These are phyloP conservation scores for Epinotia bilunana DNA, from an alignment of 2,888 invertebrate species.

Conservation along the genomic window DNA sequence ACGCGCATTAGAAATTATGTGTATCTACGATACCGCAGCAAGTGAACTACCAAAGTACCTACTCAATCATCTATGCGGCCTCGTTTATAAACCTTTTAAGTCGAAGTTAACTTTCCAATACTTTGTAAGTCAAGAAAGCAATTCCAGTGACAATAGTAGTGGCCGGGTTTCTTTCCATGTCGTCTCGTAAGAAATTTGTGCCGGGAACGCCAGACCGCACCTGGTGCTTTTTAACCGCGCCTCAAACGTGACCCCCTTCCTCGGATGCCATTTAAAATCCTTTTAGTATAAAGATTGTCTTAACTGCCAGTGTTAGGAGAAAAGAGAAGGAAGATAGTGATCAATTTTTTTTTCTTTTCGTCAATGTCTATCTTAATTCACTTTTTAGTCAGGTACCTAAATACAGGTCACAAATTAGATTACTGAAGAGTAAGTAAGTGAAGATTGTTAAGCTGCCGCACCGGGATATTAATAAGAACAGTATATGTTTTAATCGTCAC, in stretches of 20 bases:
- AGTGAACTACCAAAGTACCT: too few species aligned
- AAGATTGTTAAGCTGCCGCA: too few species aligned
- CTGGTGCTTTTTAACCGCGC: constrained; percentile 53
- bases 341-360: not conserved
- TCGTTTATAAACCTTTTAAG: not conserved
- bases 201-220: constrained; percentile 56
- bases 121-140: not conserved
- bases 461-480: too few species aligned
- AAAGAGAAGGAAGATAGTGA: not conserved
- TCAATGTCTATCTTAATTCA: too few species aligned
- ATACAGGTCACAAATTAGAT: too few species aligned
- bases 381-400: too few species aligned
- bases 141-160: constrained; percentile 50
- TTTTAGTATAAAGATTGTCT: constrained; percentile 26
- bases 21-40: too few species aligned
- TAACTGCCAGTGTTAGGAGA: constrained; percentile 27
- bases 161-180: constrained; percentile 55
- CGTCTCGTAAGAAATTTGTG: constrained; percentile 57
- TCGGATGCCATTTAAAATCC: constrained; percentile 40
- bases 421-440: too few species aligned
- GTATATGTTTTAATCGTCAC: too few species aligned
- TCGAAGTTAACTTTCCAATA: not conserved
- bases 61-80: not conserved
- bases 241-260: constrained; percentile 51
- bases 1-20: too few species aligned